A percentile compares a stretch with the other conserved stretches of the same genome.
These are phyloP conservation scores for Amblyopsis hoosieri DNA, from an alignment of 2,797 vertebrate species.

Conservation along the genomic window DNA sequence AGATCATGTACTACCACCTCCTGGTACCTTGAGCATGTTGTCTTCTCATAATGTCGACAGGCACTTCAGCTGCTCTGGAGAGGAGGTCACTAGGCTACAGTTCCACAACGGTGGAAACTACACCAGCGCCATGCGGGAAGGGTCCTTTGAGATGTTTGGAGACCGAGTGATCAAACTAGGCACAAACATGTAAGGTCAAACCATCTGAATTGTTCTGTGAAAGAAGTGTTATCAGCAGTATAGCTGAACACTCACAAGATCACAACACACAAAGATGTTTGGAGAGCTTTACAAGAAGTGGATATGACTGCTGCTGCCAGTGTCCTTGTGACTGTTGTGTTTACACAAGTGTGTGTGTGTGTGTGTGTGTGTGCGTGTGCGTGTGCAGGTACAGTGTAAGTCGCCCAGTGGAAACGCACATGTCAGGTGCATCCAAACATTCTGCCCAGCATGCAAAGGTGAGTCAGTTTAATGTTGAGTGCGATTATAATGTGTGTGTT, in stretches of 20 bases:
- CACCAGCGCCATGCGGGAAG: conserved; percentile 81
- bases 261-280: too few species aligned
- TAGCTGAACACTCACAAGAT: neutral
- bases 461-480: conserved; percentile 21
- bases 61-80: conserved; percentile 85
- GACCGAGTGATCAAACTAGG: conserved; percentile 93
- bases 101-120: conserved; percentile 89
- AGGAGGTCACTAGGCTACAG: conserved; percentile 83
- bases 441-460: conserved; percentile 87
- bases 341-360: neutral
- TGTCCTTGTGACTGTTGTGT: neutral
- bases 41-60: conserved; percentile 61
- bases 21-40: conserved; percentile 18
- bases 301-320: neutral
- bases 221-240: neutral
- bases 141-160: conserved; percentile 93
- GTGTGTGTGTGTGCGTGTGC: neutral
- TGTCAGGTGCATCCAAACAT: conserved; percentile 85
- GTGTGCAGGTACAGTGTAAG: conserved; percentile 88
- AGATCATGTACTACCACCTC: neutral
- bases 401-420: conserved; percentile 91
- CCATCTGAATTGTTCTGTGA: neutral
- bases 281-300: too few species aligned
- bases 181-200: conserved; percentile 91
- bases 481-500: too few species aligned